These are phyloP conservation scores for Shargacucullia verbasci DNA, from an alignment of 2,888 invertebrate species.

Conservation along the genomic window DNA sequence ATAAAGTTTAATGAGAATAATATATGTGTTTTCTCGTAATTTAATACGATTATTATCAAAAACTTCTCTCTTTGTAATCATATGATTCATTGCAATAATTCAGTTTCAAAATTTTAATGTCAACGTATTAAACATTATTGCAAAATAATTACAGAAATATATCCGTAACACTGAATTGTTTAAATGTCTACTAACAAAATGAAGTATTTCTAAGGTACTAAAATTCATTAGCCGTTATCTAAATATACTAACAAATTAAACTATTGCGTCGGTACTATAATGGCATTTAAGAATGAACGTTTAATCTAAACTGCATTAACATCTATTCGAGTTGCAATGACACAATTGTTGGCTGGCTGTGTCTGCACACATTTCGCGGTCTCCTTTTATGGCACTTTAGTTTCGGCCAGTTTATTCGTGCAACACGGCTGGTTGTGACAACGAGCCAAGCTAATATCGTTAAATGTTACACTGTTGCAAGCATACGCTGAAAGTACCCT, in stretches of 20 bases:
- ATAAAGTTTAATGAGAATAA: too few species aligned
- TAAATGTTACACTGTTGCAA: constrained; percentile 76
- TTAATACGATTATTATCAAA: too few species aligned
- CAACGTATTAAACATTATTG: too few species aligned
- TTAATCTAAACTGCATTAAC: constrained; percentile 61
- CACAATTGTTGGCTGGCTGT: constrained; percentile 52
- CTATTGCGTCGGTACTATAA: constrained; percentile 12
- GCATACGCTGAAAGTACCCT: constrained; percentile 58
- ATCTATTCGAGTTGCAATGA: constrained; percentile 56
- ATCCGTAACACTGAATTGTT: too few species aligned
- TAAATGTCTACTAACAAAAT: too few species aligned
- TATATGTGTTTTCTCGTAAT: too few species aligned
- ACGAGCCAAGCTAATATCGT: constrained; percentile 73
- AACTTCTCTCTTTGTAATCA: too few species aligned
- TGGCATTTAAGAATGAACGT: constrained; percentile 39
- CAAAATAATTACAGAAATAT: too few species aligned
- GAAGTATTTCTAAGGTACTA: neutral
- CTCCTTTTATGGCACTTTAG: constrained; percentile 72
- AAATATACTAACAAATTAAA: constrained; percentile 34
- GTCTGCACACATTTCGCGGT: constrained; percentile 67
- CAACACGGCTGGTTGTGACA: constrained; percentile 66
- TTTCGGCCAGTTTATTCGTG: constrained; percentile 69
- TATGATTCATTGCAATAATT: too few species aligned
- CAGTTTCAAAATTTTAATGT: too few species aligned
- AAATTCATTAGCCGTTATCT: constrained; percentile 22